phyloP scores from a whole-genome alignment of 1,140 invertebrate genomes.

The Drosophila guanche region DNA sequence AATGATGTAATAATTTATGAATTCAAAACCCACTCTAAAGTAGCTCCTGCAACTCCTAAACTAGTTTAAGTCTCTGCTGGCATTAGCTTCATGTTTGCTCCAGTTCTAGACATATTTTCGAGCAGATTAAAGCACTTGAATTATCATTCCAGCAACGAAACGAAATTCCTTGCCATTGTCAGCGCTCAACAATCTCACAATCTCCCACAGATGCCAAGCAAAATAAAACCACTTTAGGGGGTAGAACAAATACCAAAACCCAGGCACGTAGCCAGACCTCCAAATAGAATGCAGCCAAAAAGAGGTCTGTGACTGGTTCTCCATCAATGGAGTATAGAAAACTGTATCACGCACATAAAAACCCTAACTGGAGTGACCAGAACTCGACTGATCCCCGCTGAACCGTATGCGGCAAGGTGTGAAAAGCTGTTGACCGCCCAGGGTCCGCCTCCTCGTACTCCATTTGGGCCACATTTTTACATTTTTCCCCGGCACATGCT shows the following conservation, averaged over 20 bases:
- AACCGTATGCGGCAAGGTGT: conserved; percentile 43
- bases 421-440: conserved; percentile 49
- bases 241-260: conserved; percentile 31
- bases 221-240: conserved; percentile 24
- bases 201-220: conserved; percentile 34
- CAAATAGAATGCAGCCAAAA: conserved; percentile 42
- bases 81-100: conserved; percentile 40
- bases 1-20: too few relatives aligned
- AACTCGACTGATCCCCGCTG: conserved; percentile 5
- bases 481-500: conserved; percentile 9
- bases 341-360: conserved; percentile 40
- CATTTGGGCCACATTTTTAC: conserved; percentile 19
- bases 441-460: conserved; percentile 21
- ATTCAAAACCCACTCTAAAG: too few relatives aligned
- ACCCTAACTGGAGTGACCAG: conserved; percentile 1
- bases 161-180: conserved; percentile 57
- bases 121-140: conserved; percentile 33
- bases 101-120: conserved; percentile 35
- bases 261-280: conserved; percentile 39
- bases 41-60: background rate
- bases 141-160: conserved; percentile 60
- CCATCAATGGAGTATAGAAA: conserved; percentile 34
- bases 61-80: conserved; percentile 11
- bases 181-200: conserved; percentile 37
- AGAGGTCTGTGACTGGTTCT: conserved; percentile 40